Evolutionary conservation across 2,888 invertebrate species (phyloP).

Genomic region (Eustalomyia histrio): DNA sequence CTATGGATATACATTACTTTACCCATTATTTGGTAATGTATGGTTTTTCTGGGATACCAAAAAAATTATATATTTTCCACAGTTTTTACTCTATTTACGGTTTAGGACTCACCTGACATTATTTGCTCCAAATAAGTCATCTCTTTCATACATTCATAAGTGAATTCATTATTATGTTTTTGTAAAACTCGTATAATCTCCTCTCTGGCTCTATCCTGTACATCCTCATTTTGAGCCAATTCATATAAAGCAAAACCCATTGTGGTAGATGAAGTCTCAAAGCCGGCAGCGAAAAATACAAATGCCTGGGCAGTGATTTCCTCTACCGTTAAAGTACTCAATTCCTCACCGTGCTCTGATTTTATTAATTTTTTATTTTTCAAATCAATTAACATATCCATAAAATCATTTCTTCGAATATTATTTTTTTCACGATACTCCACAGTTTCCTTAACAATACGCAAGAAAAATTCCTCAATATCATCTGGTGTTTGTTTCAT

Average conservation of each 20-base stretch:
- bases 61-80: no score
- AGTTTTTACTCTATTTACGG: no score
- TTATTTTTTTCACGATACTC: constrained; percentile 75
- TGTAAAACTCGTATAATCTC: constrained; percentile 78
- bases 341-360: constrained; percentile 69
- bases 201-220: constrained; percentile 67
- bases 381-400: constrained; percentile 80
- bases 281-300: constrained; percentile 80
- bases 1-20: no score
- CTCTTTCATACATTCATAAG: constrained; percentile 79
- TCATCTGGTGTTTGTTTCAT: constrained; percentile 70
- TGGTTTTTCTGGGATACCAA: no score
- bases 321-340: constrained; percentile 69
- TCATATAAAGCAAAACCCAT: constrained; percentile 80
- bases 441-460: constrained; percentile 77
- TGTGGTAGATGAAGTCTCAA: constrained; percentile 83
- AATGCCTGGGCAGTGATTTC: constrained; percentile 72
- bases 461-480: constrained; percentile 74
- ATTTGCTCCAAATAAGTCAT: constrained; percentile 80
- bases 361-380: constrained; percentile 71
- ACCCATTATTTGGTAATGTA: no score
- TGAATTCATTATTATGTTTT: constrained; percentile 77
- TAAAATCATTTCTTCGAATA: constrained; percentile 80
- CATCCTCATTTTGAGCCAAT: constrained; percentile 68
- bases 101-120: constrained; percentile 76